Conservation (phyloP, 2,113 vertebrate species). For the Microtus montanus region DNA sequence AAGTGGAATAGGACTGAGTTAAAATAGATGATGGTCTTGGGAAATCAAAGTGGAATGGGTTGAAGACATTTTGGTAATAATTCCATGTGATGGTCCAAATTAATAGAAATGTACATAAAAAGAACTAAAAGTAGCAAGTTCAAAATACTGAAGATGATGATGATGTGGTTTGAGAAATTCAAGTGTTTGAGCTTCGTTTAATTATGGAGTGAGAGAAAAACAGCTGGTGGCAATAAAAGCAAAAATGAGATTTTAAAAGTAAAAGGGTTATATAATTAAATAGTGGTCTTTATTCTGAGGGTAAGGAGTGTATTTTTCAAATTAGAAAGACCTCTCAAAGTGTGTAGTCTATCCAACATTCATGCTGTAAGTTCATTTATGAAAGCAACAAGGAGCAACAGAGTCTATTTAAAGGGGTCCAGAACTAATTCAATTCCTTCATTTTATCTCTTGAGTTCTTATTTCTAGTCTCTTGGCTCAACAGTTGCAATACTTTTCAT, state of each 20-base stretch:
- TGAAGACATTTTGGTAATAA: neutral
- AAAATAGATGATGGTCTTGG: too few species aligned
- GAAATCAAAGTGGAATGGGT: neutral
- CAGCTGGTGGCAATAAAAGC: neutral
- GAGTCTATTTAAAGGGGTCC: neutral
- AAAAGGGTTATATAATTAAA: neutral
- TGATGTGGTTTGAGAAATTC: neutral
- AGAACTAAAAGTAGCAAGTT: neutral
- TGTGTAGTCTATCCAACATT: neutral
- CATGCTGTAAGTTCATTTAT: neutral
- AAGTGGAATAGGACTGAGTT: neutral
- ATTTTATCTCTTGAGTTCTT: neutral
- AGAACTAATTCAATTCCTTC: neutral
- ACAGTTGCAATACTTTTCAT: neutral
- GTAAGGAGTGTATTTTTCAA: neutral
- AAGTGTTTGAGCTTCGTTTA: neutral
- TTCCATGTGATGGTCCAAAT: neutral
- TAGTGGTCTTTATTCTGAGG: neutral
- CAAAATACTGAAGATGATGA: neutral
- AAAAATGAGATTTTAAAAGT: neutral
- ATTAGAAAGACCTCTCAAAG: neutral
- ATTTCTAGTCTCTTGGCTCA: neutral
- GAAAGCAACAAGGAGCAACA: neutral
- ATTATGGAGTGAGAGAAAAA: neutral
- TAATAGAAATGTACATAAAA: neutral